Evolutionary conservation across 2,113 vertebrate genomes (phyloP).

Genomic region (Leucoraja erinaceus): DNA sequence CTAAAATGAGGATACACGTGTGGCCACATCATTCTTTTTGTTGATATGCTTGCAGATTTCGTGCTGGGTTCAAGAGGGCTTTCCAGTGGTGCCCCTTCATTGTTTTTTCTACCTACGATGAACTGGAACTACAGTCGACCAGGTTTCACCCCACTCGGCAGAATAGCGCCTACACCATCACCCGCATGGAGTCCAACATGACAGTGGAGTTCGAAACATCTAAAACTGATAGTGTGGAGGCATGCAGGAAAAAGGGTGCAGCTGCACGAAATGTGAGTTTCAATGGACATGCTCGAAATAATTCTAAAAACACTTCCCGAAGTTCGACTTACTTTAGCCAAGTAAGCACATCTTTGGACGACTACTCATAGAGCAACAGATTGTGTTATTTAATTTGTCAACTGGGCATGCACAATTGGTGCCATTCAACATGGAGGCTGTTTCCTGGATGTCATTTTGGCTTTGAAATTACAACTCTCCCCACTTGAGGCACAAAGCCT

Average conservation of each 20-base stretch:
- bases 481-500: not conserved
- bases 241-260: conserved; percentile 58
- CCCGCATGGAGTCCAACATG: conserved; percentile 80
- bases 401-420: not conserved
- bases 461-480: not conserved
- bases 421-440: not conserved
- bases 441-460: not conserved
- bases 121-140: conserved; percentile 76
- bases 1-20: not conserved
- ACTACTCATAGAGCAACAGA: conserved; percentile 58
- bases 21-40: not conserved
- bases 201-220: conserved; percentile 62
- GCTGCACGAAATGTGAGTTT: conserved; percentile 50
- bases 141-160: conserved; percentile 73
- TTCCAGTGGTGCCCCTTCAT: conserved; percentile 95
- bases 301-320: conserved; percentile 51
- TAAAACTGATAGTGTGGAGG: conserved; percentile 49
- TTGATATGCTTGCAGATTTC: conserved; percentile 63
- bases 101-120: conserved; percentile 76
- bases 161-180: conserved; percentile 83
- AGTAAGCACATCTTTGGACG: conserved; percentile 57
- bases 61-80: conserved; percentile 85
- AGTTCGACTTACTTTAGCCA: conserved; percentile 59
- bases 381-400: not conserved
- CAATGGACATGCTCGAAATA: conserved; percentile 48